Base-by-base conservation (phyloP, 2,797 vertebrate species). In the Platyrinchus mystaceus region DNA sequence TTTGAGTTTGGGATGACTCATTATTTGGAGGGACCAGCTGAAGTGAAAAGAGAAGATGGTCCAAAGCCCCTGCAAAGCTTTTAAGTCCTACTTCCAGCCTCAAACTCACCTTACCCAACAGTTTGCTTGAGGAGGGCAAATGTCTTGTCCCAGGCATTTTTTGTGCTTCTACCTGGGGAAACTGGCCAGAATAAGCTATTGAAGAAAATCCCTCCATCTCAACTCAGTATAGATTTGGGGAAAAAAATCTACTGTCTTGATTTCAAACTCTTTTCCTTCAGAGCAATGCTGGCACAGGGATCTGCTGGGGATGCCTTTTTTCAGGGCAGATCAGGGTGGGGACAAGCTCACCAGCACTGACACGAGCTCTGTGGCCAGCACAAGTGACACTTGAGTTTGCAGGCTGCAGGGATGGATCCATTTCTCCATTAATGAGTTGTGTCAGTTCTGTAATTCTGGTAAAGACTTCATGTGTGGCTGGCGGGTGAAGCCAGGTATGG, bases 131-230 rank as follows among this genome's bases (percentile, higher is more conserved):
- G 59, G 47, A 44, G 5, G 21, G 4, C 8, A 79, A 22, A 36
- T 3, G 2, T 47, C 36, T 53, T 46, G 7, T 20, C 27, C 34
- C 15, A 5, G 15, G 27, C 1, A 0, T 5, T 9, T 41, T 64
- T 73, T 63, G 67, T 37, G 41, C 19, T 84, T 70, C 41, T 52
- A 5, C 30, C 5, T 28, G 12, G 8, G 23, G 49, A 94, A 92
- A 53, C 3, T 18, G 14, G 3, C 12, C n/a, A 55, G 66, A 91
- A 73, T 13, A 62, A 62, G 3, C 22, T 47, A 10, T 7, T 47
- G 36, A 59, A 81, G 52, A 90, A 56, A 71, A 81, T 23, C 24
- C 43, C 16, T 87, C 10, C 7, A 7, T 28, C 28, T 50, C 14
- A 14, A 21, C 11, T 19, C 47, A 28, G 24, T 37, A 70, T 28